Evolutionary conservation across 2,888 invertebrate genomes (phyloP), one percentile per base, ranked within the genome.

Genomic region (Chrysodeixis includens): DNA sequence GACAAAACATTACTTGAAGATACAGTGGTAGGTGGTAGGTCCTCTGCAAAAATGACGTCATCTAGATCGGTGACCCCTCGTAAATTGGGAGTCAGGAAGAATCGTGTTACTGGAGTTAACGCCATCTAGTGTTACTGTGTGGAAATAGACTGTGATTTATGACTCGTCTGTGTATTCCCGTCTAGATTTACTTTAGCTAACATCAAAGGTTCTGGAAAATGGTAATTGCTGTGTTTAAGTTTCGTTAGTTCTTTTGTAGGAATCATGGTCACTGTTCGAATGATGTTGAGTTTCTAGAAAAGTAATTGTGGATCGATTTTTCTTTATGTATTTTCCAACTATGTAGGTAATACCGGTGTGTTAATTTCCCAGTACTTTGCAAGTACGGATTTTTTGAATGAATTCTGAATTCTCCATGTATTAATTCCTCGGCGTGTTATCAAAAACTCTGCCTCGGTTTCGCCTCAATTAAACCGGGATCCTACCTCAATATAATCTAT

Each of bases 81-180:
- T 74, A 74, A 74, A 74, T 74, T 78, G 44, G 68, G 63, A 76
- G 60, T 54, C 61, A 74, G 76, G 76, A 71, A 71, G 78, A 53
- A 18, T 46, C 55, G 30, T 18, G 53, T 64, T 70, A 70, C 32
- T 74, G 60, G 20, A 49, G 49, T 58, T 69, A 64, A 65, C 53
- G 56, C 76, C 64, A 79, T 76, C 73, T 68, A 66, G 70, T 73
- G 68, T 52, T 67, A 59, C 26, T 57, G 56, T 52, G 40, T 20
- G 61, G 54, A 62, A 64, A 56, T 51, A 51, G 30, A 32, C 46
- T 3, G 8, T 66, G 56, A 72, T 69, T 71, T 74, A 71, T 58
- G n/a, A 14, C 14, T 62, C 55, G 63, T 67, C 64, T 69, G 72
- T 16, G 61, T 30, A 62, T 58, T 59, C 66, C 32, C 56, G 10